Base-by-base conservation (phyloP, 1,140 invertebrate genomes). In the Metopolophium dirhodum region DNA sequence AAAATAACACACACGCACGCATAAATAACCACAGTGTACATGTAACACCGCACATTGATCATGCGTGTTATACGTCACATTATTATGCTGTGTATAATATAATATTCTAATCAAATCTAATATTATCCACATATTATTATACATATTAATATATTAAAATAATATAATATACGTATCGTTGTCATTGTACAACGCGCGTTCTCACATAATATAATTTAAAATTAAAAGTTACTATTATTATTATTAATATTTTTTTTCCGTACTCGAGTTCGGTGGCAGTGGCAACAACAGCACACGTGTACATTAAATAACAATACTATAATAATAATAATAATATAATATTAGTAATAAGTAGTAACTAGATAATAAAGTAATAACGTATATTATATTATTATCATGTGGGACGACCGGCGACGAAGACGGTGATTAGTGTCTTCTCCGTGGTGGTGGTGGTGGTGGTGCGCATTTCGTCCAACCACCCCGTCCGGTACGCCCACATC, bases 41-140 rank as follows among this genome's bases (percentile, higher is more conserved):
- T 37, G 22, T 83, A 83, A 37, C 77, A 83, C 82, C 7, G 7
- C 82, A 37, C 82, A 83, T 83, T 83, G 82, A 83, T 83, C 82
- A 83, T 41, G 82, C 18, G 6, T 83, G 37, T 37, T 83, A 83
- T 83, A 83, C 37, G 37, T 83, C 82, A 83, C 82, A 37, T 83
- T 83, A 83, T 54, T 54, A 41, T 77, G 30, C 14, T 23, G 11
- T 30, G 57, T 61, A 61, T 68, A 68, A n/a, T n/a, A 68, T n/a
- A 68, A 68, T 68, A n/a, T 77, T 77, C 61, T 77, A 77, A 77
- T 77, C 61, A 77, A 77, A 77, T 77, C 61, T 77, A 77, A 77
- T 77, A 77, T 77, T 77, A 9, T 77, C 18, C n/a, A 35, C n/a
- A 18, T 14, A 41, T 2, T 41, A 41, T 41, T 41, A 41, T 41